These are phyloP conservation scores for Puntigrus tetrazona DNA, from an alignment of 2,113 vertebrate genomes.

Conservation along the genomic window DNA sequence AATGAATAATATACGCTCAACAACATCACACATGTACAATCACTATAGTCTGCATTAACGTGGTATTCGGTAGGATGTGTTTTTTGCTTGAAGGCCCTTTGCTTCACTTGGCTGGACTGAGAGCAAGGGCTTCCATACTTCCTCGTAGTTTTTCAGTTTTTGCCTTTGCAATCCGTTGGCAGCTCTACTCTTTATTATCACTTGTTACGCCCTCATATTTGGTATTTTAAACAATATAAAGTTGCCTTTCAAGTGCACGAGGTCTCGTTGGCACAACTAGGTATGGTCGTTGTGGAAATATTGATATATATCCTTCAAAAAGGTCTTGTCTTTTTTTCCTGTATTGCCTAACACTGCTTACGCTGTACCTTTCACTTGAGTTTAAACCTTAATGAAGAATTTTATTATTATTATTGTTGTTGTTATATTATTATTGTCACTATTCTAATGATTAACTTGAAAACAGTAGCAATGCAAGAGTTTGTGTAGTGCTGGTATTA, in stretches of 20 bases:
- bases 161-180: constrained; percentile 1
- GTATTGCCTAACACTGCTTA: background rate
- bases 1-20: background rate
- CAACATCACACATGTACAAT: background rate
- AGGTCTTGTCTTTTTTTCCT: background rate
- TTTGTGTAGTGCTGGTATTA: constrained; percentile 25
- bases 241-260: constrained; percentile 21
- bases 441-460: constrained; percentile 32
- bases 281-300: constrained; percentile 21
- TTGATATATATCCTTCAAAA: background rate
- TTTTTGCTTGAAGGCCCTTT: background rate
- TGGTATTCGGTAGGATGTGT: background rate
- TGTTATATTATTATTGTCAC: background rate
- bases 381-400: constrained; percentile 14
- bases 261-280: background rate
- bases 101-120: constrained; percentile 13
- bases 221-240: background rate
- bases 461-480: constrained; percentile 14
- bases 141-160: background rate
- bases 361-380: background rate
- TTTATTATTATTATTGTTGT: background rate
- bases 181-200: constrained; percentile 17
- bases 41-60: background rate
- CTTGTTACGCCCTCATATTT: background rate
- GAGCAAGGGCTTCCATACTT: constrained; percentile 6